phyloP scores from a whole-genome alignment of 2,797 vertebrate species.

The Gallinago solitaria region DNA sequence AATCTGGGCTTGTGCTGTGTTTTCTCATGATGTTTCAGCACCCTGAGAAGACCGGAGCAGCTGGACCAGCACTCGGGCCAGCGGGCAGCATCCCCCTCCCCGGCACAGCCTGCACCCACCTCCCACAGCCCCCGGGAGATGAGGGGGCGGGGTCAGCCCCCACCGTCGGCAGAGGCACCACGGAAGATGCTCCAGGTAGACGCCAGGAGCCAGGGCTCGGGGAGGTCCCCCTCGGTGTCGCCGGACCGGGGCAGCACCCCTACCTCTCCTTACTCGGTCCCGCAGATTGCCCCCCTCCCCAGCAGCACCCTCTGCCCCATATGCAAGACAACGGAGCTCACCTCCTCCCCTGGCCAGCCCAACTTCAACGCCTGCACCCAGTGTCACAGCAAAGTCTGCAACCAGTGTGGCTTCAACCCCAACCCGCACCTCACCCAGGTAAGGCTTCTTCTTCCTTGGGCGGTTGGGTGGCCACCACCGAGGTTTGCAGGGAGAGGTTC shows the following conservation, averaged over 20 bases:
- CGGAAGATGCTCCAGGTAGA: constrained; percentile 92
- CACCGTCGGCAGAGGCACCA: constrained; percentile 78
- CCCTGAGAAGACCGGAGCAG: constrained; percentile 82
- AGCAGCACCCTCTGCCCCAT: constrained; percentile 98
- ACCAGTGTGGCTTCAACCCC: constrained; percentile 99
- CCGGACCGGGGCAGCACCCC: constrained; percentile 91
- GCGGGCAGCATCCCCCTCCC: constrained; percentile 81
- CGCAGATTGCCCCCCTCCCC: constrained; percentile 98
- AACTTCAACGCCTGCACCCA: constrained; percentile 95
- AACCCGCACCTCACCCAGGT: constrained; percentile 98
- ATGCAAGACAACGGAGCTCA: constrained; percentile 97
- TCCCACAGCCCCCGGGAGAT: constrained; percentile 75
- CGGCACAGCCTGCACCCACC: constrained; percentile 52
- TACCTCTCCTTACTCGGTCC: constrained; percentile 94
- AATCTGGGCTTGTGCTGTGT: not conserved
- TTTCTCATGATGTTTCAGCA: constrained; percentile 71
- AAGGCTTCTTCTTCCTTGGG: constrained; percentile 18
- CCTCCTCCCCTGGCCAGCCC: constrained; percentile 85
- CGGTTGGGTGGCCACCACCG: fast-evolving
- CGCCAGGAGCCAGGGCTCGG: constrained; percentile 81
- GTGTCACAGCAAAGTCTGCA: constrained; percentile 94
- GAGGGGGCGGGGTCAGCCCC: constrained; percentile 68
- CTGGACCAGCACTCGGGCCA: constrained; percentile 81
- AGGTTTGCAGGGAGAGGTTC: not conserved
- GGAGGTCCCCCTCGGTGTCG: constrained; percentile 88